phyloP scores from a whole-genome alignment of 2,888 invertebrate species.

The Ormyrus nitidulus region DNA sequence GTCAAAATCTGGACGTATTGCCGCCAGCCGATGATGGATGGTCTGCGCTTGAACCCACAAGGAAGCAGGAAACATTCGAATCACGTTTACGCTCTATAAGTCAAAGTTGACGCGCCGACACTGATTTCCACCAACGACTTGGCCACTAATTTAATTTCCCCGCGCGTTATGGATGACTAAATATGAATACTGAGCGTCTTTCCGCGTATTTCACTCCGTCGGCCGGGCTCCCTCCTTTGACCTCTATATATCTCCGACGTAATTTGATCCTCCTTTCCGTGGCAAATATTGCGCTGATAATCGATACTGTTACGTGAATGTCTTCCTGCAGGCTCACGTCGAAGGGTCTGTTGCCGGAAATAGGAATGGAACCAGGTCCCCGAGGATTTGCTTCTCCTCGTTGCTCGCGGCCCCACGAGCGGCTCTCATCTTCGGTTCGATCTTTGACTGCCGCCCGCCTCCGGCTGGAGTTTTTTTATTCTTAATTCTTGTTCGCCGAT shows the following conservation, averaged over 20 bases:
- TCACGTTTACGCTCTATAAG: slow-evolving; percentile 23
- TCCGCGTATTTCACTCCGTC: slow-evolving; percentile 50
- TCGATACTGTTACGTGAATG: slow-evolving; percentile 58
- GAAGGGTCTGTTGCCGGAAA: too few species aligned
- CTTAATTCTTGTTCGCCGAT: too few species aligned
- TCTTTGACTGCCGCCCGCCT: too few species aligned
- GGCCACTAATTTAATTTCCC: too few species aligned
- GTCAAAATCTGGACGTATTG: slow-evolving; percentile 43
- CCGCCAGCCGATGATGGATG: slow-evolving; percentile 34
- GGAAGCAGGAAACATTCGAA: slow-evolving; percentile 14
- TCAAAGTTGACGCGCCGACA: slow-evolving; percentile 3
- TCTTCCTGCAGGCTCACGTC: slow-evolving; percentile 40
- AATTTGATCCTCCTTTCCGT: slow-evolving; percentile 57
- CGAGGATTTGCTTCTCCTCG: too few species aligned
- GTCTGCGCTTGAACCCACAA: slow-evolving; percentile 10
- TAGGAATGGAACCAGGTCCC: too few species aligned
- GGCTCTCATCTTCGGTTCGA: too few species aligned
- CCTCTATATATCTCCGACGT: slow-evolving; percentile 57
- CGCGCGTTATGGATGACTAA: too few species aligned
- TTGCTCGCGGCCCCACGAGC: too few species aligned
- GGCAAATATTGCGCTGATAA: slow-evolving; percentile 58
- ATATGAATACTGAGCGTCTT: too few species aligned
- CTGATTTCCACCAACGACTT: neutral
- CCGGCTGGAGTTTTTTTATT: too few species aligned
- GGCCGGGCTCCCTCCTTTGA: slow-evolving; percentile 53